Evolutionary conservation across 2,888 invertebrate species (phyloP).

Genomic region (Cryptocephalus primarius): DNA sequence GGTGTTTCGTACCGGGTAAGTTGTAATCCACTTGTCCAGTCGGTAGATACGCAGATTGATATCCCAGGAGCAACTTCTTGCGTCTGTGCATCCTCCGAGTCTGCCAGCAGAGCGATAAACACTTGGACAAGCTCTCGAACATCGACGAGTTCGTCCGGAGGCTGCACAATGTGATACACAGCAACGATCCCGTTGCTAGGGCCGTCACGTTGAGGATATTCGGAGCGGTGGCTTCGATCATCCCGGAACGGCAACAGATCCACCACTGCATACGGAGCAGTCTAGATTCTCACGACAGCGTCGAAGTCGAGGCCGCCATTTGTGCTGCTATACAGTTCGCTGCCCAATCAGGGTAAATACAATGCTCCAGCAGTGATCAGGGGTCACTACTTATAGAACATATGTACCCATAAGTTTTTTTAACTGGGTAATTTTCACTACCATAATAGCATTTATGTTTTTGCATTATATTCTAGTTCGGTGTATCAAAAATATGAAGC

Average conservation of each 20-base stretch:
- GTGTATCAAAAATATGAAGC: too few species aligned
- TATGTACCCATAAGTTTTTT: too few species aligned
- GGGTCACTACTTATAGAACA: too few species aligned
- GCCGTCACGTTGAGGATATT: conserved; percentile 81
- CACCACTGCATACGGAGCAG: conserved; percentile 90
- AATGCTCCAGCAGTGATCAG: neutral
- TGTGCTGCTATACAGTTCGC: conserved; percentile 93
- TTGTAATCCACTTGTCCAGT: neutral
- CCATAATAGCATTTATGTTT: too few species aligned
- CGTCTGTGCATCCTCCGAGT: conserved; percentile 87
- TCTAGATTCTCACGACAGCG: conserved; percentile 87
- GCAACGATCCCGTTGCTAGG: conserved; percentile 93
- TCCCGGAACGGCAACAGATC: conserved; percentile 87
- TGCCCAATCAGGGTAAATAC: conserved; percentile 73
- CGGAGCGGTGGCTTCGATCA: conserved; percentile 86
- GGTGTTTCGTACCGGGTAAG: conserved; percentile 73
- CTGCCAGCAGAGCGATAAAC: conserved; percentile 91
- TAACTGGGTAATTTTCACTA: too few species aligned
- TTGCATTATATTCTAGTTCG: too few species aligned
- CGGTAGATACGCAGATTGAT: neutral
- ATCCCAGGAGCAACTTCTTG: conserved; percentile 72
- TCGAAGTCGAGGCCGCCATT: conserved; percentile 93
- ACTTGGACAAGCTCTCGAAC: conserved; percentile 89
- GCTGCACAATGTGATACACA: conserved; percentile 89
- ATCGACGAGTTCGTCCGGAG: conserved; percentile 88